Evolutionary conservation across 2,113 vertebrate genomes (phyloP).

Genomic region (Arizona elegans): DNA sequence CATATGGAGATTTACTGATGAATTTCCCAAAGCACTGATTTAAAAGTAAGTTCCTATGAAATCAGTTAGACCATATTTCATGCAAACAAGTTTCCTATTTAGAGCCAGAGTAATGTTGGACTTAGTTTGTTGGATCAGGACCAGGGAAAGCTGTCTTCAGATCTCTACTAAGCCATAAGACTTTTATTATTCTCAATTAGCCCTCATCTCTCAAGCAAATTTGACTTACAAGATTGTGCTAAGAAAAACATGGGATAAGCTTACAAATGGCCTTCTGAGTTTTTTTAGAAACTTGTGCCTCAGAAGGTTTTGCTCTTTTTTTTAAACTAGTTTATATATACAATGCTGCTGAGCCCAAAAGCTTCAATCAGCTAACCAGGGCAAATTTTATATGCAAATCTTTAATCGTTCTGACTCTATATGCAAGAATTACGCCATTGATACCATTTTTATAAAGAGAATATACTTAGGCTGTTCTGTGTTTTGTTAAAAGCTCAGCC

Average conservation of each 20-base stretch:
- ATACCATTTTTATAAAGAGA: background rate
- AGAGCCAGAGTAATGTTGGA: background rate
- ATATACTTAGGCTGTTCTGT: background rate
- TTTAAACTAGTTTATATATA: background rate
- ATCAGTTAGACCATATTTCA: background rate
- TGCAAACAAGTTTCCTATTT: background rate
- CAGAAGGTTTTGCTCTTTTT: background rate
- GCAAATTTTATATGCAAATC: background rate
- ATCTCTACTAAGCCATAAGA: background rate
- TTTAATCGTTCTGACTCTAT: background rate
- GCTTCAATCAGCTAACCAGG: background rate
- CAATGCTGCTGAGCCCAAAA: background rate
- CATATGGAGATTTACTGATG: slow-evolving; percentile 20
- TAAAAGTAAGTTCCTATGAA: slow-evolving; percentile 7
- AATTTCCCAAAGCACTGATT: background rate
- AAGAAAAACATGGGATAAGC: background rate
- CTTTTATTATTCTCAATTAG: background rate
- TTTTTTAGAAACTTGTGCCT: background rate
- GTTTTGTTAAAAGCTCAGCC: background rate
- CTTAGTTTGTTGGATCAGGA: background rate
- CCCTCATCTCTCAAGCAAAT: background rate
- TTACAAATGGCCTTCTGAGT: background rate
- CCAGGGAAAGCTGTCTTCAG: background rate
- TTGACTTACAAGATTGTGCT: background rate
- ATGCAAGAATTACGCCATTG: background rate